Evolutionary conservation across 1,140 invertebrate species (phyloP).

Genomic region (Schlechtendalia chinensis): DNA sequence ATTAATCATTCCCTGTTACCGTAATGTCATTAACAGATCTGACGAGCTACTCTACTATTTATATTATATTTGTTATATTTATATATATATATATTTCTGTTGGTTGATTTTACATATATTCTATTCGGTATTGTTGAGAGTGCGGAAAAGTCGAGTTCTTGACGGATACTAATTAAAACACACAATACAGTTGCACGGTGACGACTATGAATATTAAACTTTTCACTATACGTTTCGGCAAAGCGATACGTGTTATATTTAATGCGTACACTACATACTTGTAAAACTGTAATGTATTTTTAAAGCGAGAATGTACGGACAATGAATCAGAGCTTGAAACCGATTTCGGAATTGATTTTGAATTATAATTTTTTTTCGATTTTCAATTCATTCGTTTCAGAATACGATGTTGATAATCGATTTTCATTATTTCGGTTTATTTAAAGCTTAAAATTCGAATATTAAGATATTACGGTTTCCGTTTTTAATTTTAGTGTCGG

Average conservation of each 20-base stretch:
- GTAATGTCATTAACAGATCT: slow-evolving; percentile 23
- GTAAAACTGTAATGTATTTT: too few species aligned
- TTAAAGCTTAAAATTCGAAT: too few species aligned
- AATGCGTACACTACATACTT: too few species aligned
- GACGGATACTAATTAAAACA: slow-evolving; percentile 12
- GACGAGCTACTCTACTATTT: slow-evolving; percentile 9
- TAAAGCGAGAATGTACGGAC: too few species aligned
- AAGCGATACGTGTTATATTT: not conserved
- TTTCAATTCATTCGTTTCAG: too few species aligned
- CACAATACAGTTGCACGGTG: not conserved
- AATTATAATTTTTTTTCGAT: too few species aligned
- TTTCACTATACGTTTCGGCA: not conserved
- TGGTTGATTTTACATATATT: slow-evolving; percentile 15
- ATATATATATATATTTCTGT: not conserved
- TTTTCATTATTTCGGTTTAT: too few species aligned
- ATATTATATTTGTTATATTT: not conserved
- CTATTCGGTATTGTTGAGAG: not conserved
- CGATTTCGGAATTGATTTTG: too few species aligned
- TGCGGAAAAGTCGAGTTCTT: not conserved
- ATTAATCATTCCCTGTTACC: slow-evolving; percentile 21
- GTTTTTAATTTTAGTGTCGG: too few species aligned
- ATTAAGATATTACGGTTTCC: too few species aligned
- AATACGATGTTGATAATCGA: too few species aligned
- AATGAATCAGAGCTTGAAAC: too few species aligned
- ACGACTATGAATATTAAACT: not conserved